phyloP scores from a whole-genome alignment of 2,113 vertebrate species.

The Meles meles region DNA sequence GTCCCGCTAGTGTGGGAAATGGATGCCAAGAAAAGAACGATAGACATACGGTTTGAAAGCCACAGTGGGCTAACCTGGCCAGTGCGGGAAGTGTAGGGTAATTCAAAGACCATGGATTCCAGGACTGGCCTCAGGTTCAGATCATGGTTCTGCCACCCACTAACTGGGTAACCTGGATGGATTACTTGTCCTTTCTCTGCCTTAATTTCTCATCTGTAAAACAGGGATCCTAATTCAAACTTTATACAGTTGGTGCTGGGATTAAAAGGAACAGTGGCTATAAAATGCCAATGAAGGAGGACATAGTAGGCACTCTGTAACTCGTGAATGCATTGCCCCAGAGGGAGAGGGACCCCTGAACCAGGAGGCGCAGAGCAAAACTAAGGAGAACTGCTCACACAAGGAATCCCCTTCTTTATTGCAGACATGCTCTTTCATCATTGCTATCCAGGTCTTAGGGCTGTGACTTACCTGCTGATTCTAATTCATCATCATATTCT shows the following conservation, averaged over 20 bases:
- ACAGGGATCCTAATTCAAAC: background rate
- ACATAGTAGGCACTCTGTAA: background rate
- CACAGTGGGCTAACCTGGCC: background rate
- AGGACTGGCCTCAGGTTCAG: background rate
- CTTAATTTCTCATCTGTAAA: background rate
- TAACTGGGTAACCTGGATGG: background rate
- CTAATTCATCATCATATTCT: background rate
- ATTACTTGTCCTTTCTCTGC: background rate
- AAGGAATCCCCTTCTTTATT: background rate
- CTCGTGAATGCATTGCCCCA: fast-evolving
- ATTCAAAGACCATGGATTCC: background rate
- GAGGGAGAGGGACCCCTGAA: background rate
- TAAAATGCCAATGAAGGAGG: background rate
- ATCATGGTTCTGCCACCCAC: background rate
- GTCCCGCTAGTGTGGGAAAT: background rate
- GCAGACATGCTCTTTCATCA: background rate
- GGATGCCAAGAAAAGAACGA: background rate
- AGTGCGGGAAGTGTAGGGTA: background rate
- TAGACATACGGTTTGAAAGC: background rate
- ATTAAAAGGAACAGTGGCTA: background rate
- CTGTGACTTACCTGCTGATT: background rate
- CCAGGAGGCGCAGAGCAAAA: background rate
- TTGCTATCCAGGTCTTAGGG: background rate
- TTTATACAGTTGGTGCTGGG: background rate
- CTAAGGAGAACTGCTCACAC: background rate